A percentile compares a stretch with the other conserved stretches of the same genome.
Evolutionary conservation across 1,140 invertebrate species (phyloP).

Genomic region (Zaprionus kolodkinae): DNA sequence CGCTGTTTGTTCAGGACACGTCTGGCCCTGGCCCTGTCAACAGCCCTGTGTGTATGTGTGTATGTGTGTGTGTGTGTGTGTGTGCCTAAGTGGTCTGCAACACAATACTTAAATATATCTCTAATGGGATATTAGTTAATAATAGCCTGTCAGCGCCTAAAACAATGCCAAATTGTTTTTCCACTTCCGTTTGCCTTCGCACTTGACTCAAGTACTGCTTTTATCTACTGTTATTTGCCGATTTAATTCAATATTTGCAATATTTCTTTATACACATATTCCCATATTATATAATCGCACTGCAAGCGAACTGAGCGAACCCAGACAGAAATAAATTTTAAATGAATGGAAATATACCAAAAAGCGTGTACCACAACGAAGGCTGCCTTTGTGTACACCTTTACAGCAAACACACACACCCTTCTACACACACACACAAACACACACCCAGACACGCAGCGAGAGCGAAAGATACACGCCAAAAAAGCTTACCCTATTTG

Average conservation of each 20-base stretch:
- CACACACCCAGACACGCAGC: slow-evolving; percentile 6
- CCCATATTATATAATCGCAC: slow-evolving; percentile 23
- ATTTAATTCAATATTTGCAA: not conserved
- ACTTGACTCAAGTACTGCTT: not conserved
- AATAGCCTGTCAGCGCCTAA: slow-evolving; percentile 26
- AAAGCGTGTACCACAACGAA: slow-evolving; percentile 25
- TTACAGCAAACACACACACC: slow-evolving; percentile 8
- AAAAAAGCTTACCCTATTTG: slow-evolving; percentile 53
- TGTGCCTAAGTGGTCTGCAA: slow-evolving; percentile 37
- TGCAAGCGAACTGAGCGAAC: slow-evolving; percentile 16
- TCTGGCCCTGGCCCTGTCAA: slow-evolving; percentile 62
- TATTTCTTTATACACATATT: not conserved
- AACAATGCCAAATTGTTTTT: slow-evolving; percentile 17
- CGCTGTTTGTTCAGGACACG: slow-evolving; percentile 22
- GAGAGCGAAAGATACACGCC: slow-evolving; percentile 3
- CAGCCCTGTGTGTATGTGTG: not conserved
- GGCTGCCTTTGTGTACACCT: slow-evolving; percentile 32
- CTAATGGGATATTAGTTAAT: slow-evolving; percentile 68
- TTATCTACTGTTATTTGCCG: not conserved
- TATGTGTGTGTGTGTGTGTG: not conserved
- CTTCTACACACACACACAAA: slow-evolving; percentile 17
- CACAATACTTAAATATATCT: slow-evolving; percentile 63
- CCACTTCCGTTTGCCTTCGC: not conserved
- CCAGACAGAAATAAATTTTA: slow-evolving; percentile 55
- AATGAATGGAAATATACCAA: slow-evolving; percentile 76